Conservation (phyloP, 2,888 invertebrate genomes). For the Agapostemon virescens region DNA sequence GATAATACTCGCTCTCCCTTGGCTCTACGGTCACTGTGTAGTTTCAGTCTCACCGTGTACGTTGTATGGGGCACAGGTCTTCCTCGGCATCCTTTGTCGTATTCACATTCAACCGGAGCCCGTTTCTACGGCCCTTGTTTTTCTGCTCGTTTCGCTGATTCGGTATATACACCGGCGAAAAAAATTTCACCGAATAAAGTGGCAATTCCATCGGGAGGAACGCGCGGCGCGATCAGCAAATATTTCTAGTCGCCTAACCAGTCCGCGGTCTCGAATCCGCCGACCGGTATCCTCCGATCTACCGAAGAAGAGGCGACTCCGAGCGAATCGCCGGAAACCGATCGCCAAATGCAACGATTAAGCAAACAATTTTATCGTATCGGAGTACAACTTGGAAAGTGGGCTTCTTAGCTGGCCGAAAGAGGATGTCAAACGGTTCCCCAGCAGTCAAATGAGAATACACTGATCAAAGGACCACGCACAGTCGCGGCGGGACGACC, state of each 20-base stretch:
- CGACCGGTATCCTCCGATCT: background rate
- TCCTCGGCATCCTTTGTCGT: constrained; percentile 58
- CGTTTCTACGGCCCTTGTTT: constrained; percentile 51
- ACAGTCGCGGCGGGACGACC: too few species aligned
- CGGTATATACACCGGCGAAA: constrained; percentile 33
- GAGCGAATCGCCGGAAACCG: background rate
- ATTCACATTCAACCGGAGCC: constrained; percentile 48
- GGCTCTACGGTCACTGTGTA: constrained; percentile 69
- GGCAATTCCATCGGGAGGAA: background rate
- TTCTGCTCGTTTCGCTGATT: constrained; percentile 50
- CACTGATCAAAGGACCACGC: background rate
- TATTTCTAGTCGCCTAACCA: background rate
- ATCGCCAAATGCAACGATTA: too few species aligned
- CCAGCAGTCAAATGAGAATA: background rate
- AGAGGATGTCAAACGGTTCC: background rate
- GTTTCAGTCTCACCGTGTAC: constrained; percentile 72
- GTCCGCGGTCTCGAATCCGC: background rate
- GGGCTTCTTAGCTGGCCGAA: background rate
- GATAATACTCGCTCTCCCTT: constrained; percentile 64
- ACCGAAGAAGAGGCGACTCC: too few species aligned
- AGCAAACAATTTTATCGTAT: background rate
- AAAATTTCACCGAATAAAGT: constrained; percentile 45
- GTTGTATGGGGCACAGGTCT: constrained; percentile 64
- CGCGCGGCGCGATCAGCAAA: too few species aligned
- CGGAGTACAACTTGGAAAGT: background rate